These are phyloP conservation scores for Dinocampus coccinellae DNA, from an alignment of 2,888 invertebrate species.

Conservation along the genomic window DNA sequence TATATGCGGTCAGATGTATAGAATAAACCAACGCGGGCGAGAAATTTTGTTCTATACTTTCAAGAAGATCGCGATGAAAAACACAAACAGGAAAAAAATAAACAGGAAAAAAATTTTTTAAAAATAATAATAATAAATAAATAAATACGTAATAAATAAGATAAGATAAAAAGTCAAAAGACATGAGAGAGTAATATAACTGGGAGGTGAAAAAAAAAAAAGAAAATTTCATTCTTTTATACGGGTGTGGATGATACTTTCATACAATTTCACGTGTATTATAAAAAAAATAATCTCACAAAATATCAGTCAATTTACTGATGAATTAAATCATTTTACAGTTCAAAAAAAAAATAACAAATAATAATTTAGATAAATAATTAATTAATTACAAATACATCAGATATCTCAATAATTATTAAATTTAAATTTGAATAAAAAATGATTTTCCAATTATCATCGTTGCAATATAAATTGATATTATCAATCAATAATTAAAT, in stretches of 20 bases:
- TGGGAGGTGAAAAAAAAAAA: background rate
- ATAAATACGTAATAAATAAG: background rate
- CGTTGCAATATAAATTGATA: too few relatives aligned
- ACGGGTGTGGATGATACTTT: background rate
- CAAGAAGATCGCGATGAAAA: background rate
- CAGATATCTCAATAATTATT: too few relatives aligned
- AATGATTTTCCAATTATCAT: too few relatives aligned
- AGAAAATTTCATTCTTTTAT: background rate
- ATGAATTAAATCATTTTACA: too few relatives aligned
- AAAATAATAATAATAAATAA: too few relatives aligned
- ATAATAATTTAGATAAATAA: too few relatives aligned
- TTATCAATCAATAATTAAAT: background rate
- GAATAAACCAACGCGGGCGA: constrained; percentile 1
- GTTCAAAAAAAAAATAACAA: too few relatives aligned
- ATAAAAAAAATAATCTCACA: too few relatives aligned
- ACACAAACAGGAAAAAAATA: background rate
- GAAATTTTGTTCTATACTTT: background rate
- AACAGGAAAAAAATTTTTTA: background rate
- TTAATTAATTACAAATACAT: too few relatives aligned
- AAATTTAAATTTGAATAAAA: too few relatives aligned
- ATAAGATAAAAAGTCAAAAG: background rate
- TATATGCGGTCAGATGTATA: background rate
- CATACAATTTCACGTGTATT: too few relatives aligned
- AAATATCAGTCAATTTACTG: too few relatives aligned
- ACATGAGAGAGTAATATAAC: background rate